Evolutionary conservation across 2,888 invertebrate species (phyloP).

Genomic region (Heteromyza rotundicornis): DNA sequence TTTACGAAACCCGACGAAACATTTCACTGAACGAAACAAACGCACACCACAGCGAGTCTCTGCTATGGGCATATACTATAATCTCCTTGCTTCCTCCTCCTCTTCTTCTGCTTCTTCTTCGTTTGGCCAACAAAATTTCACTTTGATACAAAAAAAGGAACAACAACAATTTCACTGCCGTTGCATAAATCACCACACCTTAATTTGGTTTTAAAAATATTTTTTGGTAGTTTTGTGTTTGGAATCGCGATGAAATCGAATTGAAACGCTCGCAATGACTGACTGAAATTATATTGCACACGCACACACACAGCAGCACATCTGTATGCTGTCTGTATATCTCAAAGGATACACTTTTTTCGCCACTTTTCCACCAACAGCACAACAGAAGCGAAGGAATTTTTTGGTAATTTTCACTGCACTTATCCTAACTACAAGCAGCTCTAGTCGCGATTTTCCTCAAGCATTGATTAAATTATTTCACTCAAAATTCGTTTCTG

Average conservation of each 20-base stretch:
- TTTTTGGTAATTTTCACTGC: too few species aligned
- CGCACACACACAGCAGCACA: too few species aligned
- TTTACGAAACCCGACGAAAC: constrained; percentile 50
- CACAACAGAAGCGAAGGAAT: too few species aligned
- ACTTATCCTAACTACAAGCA: too few species aligned
- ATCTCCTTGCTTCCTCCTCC: constrained; percentile 7
- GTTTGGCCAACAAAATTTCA: not conserved
- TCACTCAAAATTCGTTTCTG: too few species aligned
- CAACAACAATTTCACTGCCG: constrained; percentile 25
- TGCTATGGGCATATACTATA: not conserved
- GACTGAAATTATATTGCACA: constrained; percentile 16
- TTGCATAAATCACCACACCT: constrained; percentile 61
- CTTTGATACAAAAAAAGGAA: not conserved
- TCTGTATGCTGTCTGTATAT: too few species aligned
- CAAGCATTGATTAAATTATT: too few species aligned
- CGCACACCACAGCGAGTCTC: constrained; percentile 18
- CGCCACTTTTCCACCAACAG: constrained; percentile 8
- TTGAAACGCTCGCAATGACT: too few species aligned
- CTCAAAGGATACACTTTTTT: constrained; percentile 19
- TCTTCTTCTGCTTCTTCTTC: constrained; percentile 26
- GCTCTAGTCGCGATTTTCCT: too few species aligned
- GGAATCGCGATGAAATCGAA: too few species aligned
- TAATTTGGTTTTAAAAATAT: constrained; percentile 53
- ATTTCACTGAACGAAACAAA: constrained; percentile 46
- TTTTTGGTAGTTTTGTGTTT: too few species aligned